These are phyloP conservation scores for Microctonus aethiopoides DNA, from an alignment of 2,888 invertebrate species.

Conservation along the genomic window DNA sequence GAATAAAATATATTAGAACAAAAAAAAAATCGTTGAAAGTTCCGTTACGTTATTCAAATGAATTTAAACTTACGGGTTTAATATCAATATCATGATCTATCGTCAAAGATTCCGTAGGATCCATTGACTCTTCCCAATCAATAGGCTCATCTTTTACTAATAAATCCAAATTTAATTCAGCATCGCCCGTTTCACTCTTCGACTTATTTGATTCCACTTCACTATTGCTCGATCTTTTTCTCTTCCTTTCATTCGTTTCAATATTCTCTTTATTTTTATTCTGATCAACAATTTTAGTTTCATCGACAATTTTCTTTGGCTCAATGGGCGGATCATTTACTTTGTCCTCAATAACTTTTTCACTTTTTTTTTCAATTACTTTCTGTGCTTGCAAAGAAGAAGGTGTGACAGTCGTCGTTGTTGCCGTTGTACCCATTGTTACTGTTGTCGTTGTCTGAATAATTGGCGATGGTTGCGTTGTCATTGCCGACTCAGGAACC, in stretches of 20 bases:
- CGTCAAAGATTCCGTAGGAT: slow-evolving; percentile 75
- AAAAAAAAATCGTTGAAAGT: background rate
- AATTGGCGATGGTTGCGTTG: slow-evolving; percentile 61
- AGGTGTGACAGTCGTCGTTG: slow-evolving; percentile 33
- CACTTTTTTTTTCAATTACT: slow-evolving; percentile 42
- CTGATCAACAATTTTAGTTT: slow-evolving; percentile 56
- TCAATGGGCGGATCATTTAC: slow-evolving; percentile 37
- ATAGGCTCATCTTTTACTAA: slow-evolving; percentile 74
- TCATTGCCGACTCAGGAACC: slow-evolving; percentile 50
- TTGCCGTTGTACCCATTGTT: slow-evolving; percentile 37
- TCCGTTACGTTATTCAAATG: background rate
- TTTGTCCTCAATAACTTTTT: slow-evolving; percentile 37
- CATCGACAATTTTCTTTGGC: slow-evolving; percentile 53
- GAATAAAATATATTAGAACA: too few species aligned
- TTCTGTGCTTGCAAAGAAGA: slow-evolving; percentile 34
- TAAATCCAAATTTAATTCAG: slow-evolving; percentile 62
- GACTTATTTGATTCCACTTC: slow-evolving; percentile 62
- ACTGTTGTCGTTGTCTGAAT: slow-evolving; percentile 59
- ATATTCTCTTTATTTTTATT: slow-evolving; percentile 61
- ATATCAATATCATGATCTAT: slow-evolving; percentile 77
- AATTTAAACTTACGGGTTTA: slow-evolving; percentile 70
- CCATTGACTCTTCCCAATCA: slow-evolving; percentile 79
- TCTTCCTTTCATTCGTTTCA: slow-evolving; percentile 53
- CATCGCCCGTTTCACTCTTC: slow-evolving; percentile 60
- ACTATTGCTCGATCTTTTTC: slow-evolving; percentile 53